Base-by-base conservation (phyloP, 2,888 invertebrate species). In the Escarpia spicata region DNA sequence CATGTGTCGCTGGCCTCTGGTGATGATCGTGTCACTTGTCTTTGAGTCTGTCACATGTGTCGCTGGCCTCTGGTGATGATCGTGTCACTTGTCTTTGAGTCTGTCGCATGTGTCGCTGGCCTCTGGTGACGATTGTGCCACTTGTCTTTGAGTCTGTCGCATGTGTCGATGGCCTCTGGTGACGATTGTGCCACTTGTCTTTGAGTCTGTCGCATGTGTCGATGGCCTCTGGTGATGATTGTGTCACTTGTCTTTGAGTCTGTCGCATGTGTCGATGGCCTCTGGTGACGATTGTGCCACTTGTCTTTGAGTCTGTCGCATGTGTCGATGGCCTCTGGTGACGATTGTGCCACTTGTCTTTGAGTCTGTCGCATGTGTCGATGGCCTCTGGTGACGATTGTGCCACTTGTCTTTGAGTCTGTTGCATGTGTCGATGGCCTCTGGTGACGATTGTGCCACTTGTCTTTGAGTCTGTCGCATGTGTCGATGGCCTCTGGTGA, bases 221-320 rank as follows among this genome's bases (percentile, higher is more conserved):
- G 26, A 4, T n/a, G 19, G 75, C 19, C 15, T 60, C 60, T 19
- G 9, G 19, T 26, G 26, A 19, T 26, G 19, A 75, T 26, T 26
- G 26, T 26, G 75, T 75, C 26, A 75, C 26, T 75, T 3, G 75
- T 75, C 75, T 75, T 8, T 75, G 75, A 95, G 94, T 93, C 95
- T 94, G 26, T 90, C 90, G 95, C 98, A 98, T 93, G 97, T 95
- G 96, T 98, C 98, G 95, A 97, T 97, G 4, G 98, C 99, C n/a
- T n/a, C n/a, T 37, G 37, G 37, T 37, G 37, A 37, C 37, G 37
- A 37, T 0, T 37, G 37, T 37, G 37, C 1, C 37, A 37, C 37
- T 37, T 37, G 0, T 37, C 37, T 52, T 52, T 52, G 12, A 37
- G 37, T 37, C 37, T 37, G 37, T 37, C 37, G 37, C 37, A 37